Evolutionary conservation across 2,113 vertebrate species (phyloP), one percentile per base, ranked within the genome.

Genomic region (Mola mola): DNA sequence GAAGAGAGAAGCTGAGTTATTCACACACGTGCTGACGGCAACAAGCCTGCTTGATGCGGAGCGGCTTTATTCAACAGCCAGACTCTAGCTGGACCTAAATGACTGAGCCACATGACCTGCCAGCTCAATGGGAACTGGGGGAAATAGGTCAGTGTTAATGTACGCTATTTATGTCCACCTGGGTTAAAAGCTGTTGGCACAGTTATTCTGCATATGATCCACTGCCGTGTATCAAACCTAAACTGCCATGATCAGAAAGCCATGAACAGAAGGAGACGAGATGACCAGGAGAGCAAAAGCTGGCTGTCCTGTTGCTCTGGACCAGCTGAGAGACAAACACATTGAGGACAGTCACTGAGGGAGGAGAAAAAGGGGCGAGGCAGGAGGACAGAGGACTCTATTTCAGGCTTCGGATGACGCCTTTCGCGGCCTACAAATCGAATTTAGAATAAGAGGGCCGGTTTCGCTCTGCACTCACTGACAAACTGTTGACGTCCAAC

Each of bases 291-390:
- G 38, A 52, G 26, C 49, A 17, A 12, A 15, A 34, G 59, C 38
- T 29, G 48, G 20, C 9, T 29, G 28, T 49, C 42, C 41, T 36
- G 68, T 59, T 38, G 53, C 33, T 53, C n/a, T 25, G 25, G 65
- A 41, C 51, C 15, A 49, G 53, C 49, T 11, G 55, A 24, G 60
- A 75, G 69, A 76, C 12, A 5, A 75, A 37, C 48, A 47, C 82
- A 89, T 89, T 40, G 57, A 89, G 90, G 86, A 87, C 84, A 87
- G 72, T 17, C 75, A 58, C 83, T 37, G 61, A 78, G 83, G 86
- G 87, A 90, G 60, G 12, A 31, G 15, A 53, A 22, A 28, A 9
- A 56, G 10, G 12, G 46, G 21, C 26, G 19, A 46, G 43, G 60
- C 15, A 43, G 52, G 48, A 51, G 48, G 58, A 40, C 26, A 41